phyloP scores from a whole-genome alignment of 2,888 invertebrate genomes.

The Syritta pipiens region DNA sequence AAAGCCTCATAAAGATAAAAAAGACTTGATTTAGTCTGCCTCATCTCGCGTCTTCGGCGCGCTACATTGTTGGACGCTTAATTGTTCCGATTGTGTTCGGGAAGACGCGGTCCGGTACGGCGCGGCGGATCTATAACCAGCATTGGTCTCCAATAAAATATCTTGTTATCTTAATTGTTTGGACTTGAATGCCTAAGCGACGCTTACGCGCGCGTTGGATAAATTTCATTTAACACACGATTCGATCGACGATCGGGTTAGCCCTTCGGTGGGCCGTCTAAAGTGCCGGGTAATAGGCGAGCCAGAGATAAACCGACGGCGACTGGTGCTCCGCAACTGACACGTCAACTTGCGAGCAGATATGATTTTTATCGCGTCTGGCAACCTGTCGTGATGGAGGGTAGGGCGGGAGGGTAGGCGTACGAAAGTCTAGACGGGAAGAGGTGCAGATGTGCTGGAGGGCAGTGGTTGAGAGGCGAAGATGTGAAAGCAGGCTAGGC shows the following conservation, averaged over 20 bases:
- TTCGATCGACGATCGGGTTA: not conserved
- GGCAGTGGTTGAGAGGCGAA: too few relatives aligned
- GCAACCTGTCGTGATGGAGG: too few relatives aligned
- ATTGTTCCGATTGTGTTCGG: constrained; percentile 38
- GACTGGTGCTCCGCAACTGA: too few relatives aligned
- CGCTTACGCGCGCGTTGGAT: constrained; percentile 28
- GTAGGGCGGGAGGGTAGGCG: too few relatives aligned
- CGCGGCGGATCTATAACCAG: constrained; percentile 36
- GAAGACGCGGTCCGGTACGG: not conserved
- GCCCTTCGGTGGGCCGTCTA: constrained; percentile 4
- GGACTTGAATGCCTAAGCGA: constrained; percentile 51
- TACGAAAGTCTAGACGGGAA: too few relatives aligned
- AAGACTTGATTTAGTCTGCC: constrained; percentile 23
- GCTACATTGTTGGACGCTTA: constrained; percentile 36
- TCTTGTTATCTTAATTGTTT: constrained; percentile 63
- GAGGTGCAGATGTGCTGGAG: too few relatives aligned
- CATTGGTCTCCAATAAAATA: constrained; percentile 6
- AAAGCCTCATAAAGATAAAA: constrained; percentile 47
- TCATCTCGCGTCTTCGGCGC: constrained; percentile 7
- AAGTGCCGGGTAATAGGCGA: constrained; percentile 50
- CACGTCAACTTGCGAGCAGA: too few relatives aligned
- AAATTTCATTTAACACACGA: constrained; percentile 42
- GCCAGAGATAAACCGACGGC: not conserved
- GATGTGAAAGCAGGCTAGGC: too few relatives aligned
- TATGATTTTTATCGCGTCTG: too few relatives aligned